Base-by-base conservation (phyloP, 2,888 invertebrate species). In the Polietes domitor region DNA sequence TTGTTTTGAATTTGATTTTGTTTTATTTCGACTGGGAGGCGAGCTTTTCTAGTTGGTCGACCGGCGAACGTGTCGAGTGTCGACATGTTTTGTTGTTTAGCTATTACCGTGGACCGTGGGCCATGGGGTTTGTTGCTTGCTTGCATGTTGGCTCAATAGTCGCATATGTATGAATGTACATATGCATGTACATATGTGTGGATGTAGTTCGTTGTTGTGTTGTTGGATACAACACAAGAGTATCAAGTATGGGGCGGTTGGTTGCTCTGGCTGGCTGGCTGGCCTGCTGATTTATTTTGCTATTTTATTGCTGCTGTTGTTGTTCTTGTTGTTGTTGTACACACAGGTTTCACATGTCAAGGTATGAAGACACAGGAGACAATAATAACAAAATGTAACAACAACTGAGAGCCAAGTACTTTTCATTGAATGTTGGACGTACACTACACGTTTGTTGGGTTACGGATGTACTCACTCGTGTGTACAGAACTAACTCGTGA, bases 1-100 rank as follows among this genome's bases (percentile, higher is more conserved):
- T 84, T 84, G 84, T 84, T 84, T 84, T 84, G 84, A 84, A 84
- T 84, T 84, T 84, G 84, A 84, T 84, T 84, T 84, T 84, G 84
- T 84, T 84, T 84, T 81, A 81, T 84, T 79, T 79, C 37, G 68
- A 81, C 81, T 84, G 78, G 84, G 84, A 84, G 81, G 26, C 78
- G 73, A 84, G 65, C 12, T 72, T 78, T 79, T 19, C 7, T 50
- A 84, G 84, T 21, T 81, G 76, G 84, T 84, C 72, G 55, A 10
- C 74, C n/a, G 65, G 19, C 21, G 41, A 19, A 50, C 26, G 26
- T 12, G 24, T 58, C 6, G 26, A 19, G 6, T 24, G 24, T 26
- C 41, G 73, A 41, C 50, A 24, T 24, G 9, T n/a, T n/a, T n/a
- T n/a, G n/a, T n/a, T n/a, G 74, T 72, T 17, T 71, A 43, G 71